Evolutionary conservation across 2,113 vertebrate genomes (phyloP).

Genomic region (Drymodes brunneopygia): DNA sequence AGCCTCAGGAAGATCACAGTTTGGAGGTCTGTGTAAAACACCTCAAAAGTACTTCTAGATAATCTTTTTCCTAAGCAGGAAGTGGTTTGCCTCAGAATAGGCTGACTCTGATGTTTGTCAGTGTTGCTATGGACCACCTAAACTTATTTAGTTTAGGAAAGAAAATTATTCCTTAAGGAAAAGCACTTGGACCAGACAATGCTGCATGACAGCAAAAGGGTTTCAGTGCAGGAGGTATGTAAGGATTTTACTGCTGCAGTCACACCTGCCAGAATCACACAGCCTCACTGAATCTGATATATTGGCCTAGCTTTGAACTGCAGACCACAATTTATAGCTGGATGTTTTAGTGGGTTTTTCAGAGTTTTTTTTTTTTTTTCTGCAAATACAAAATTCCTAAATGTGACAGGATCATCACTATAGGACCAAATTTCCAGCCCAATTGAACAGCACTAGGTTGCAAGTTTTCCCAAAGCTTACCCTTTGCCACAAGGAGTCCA

Average conservation of each 20-base stretch:
- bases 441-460: background rate
- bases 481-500: fast-evolving
- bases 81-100: background rate
- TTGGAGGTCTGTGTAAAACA: background rate
- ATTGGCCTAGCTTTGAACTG: background rate
- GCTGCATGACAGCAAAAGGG: background rate
- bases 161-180: background rate
- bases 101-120: background rate
- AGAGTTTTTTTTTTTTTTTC: too few species aligned
- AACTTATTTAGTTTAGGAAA: too few species aligned
- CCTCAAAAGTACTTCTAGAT: background rate
- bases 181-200: background rate
- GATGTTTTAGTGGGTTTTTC: background rate
- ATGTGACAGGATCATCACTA: background rate
- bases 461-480: background rate
- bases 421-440: background rate
- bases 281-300: background rate
- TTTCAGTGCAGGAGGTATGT: background rate
- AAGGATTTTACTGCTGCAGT: background rate
- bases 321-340: background rate
- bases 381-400: background rate
- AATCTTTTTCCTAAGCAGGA: background rate
- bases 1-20: background rate
- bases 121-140: background rate
- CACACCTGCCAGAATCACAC: background rate